These are phyloP conservation scores for Drosophila aff. DNA, from an alignment of 1,140 invertebrate genomes.

Conservation along the genomic window DNA sequence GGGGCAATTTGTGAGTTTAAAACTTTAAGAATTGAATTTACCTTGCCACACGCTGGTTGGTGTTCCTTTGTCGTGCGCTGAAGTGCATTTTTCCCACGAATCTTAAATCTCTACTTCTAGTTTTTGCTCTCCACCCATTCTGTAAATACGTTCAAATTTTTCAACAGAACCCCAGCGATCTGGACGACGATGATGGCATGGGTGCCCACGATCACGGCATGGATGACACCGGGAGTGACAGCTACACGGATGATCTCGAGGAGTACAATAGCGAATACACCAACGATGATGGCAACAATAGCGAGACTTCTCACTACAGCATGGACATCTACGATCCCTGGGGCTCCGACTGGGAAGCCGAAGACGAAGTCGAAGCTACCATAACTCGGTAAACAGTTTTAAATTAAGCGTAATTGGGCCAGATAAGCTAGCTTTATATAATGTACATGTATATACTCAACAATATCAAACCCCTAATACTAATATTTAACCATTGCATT, in stretches of 20 bases:
- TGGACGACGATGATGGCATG: conserved; percentile 60
- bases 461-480: conserved; percentile 10
- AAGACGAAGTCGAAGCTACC: conserved; percentile 46
- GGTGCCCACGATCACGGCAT: conserved; percentile 21
- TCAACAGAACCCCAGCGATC: conserved; percentile 66
- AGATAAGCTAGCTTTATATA: conserved; percentile 36
- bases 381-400: conserved; percentile 42
- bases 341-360: conserved; percentile 63
- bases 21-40: background rate
- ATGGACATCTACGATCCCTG: conserved; percentile 58
- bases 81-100: background rate
- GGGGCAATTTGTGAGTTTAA: conserved; percentile 69
- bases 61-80: background rate
- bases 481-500: conserved; percentile 32
- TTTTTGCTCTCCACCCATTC: background rate
- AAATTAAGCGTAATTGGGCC: conserved; percentile 56
- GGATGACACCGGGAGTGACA: conserved; percentile 64
- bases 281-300: conserved; percentile 65
- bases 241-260: conserved; percentile 67
- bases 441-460: conserved; percentile 37
- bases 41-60: background rate
- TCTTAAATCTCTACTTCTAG: background rate
- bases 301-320: conserved; percentile 57
- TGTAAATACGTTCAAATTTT: background rate
- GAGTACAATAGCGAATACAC: conserved; percentile 72